Percentiles rank a stretch among this genome's conserved stretches.
These are phyloP conservation scores for Mastacembelus armatus DNA, from an alignment of 2,797 vertebrate genomes.

Conservation along the genomic window DNA sequence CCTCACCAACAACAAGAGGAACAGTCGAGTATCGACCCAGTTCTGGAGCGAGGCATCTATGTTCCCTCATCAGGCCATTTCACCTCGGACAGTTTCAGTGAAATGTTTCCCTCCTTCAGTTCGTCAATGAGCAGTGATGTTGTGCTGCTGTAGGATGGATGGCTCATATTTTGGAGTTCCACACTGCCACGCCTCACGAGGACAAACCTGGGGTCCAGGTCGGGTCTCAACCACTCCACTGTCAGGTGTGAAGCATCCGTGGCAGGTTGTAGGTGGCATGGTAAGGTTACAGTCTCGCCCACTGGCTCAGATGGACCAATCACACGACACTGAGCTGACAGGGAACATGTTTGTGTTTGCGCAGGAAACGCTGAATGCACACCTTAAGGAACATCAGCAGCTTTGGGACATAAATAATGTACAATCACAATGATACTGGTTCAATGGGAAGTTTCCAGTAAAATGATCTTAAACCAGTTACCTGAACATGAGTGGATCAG, in stretches of 20 bases:
- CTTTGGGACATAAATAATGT: too few species aligned
- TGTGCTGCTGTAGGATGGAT: slow-evolving; percentile 26
- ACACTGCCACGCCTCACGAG: neutral
- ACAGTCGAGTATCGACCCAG: neutral
- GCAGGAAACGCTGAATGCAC: too few species aligned
- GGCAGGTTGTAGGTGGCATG: slow-evolving; percentile 18
- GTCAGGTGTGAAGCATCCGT: slow-evolving; percentile 5
- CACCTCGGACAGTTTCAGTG: slow-evolving; percentile 37
- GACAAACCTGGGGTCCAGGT: neutral
- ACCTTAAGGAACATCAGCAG: too few species aligned
- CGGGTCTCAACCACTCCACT: slow-evolving; percentile 41
- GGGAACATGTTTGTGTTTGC: too few species aligned
- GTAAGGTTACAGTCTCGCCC: slow-evolving; percentile 27
- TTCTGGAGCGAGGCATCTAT: neutral
- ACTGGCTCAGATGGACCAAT: slow-evolving; percentile 16
- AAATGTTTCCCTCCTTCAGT: slow-evolving; percentile 16
- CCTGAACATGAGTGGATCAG: too few species aligned
- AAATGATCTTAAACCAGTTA: too few species aligned
- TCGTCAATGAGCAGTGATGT: slow-evolving; percentile 2
- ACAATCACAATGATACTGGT: too few species aligned
- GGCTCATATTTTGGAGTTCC: neutral
- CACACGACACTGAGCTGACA: neutral
- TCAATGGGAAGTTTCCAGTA: too few species aligned
- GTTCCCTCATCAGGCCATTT: neutral
- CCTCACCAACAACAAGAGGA: neutral